Evolutionary conservation across 2,888 invertebrate species (phyloP), one percentile per base, ranked within the genome.

Genomic region (Callosobruchus maculatus): DNA sequence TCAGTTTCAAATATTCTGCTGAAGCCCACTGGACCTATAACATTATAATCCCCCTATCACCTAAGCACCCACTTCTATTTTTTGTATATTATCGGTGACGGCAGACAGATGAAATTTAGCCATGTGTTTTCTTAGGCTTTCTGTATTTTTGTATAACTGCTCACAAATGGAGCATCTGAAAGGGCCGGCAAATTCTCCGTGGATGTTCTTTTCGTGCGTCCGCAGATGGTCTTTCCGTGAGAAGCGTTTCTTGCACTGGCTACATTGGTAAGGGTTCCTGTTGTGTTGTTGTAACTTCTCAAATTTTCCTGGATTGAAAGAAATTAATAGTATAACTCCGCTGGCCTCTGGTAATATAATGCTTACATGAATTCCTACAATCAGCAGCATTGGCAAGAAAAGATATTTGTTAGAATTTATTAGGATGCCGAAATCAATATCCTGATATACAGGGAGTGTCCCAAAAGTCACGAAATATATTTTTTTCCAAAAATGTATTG

Each of bases 121-220:
- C 30, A 88, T 86, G 77, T 88, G 88, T 79, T 88, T 88, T 72
- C 88, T 81, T 49, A 88, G 81, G 81, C 88, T 88, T 77, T 88
- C 88, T 7, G 87, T 84, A 78, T 88, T 88, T 83, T 88, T 88
- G 79, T 88, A 88, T 71, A 87, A 77, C 76, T 88, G 88, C 70
- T 85, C 83, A 78, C 88, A 88, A 72, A 88, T 86, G 67, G 83
- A 80, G 75, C 88, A 88, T 72, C 85, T 85, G 78, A 88, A 88
- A 18, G 88, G 88, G 20, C 88, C 88, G 2, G 85, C 87, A 76
- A 87, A 87, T 78, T 88, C 87, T 20, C 88, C 88, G 77, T 88
- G 88, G 72, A 88, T 86, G 78, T 88, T 88, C 82, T 87, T 88
- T 80, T 87, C 87, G 80, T 88, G 88, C 71, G 88, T 88, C 73